Base-by-base conservation (phyloP, 2,888 invertebrate genomes). In the Bibio marci region DNA sequence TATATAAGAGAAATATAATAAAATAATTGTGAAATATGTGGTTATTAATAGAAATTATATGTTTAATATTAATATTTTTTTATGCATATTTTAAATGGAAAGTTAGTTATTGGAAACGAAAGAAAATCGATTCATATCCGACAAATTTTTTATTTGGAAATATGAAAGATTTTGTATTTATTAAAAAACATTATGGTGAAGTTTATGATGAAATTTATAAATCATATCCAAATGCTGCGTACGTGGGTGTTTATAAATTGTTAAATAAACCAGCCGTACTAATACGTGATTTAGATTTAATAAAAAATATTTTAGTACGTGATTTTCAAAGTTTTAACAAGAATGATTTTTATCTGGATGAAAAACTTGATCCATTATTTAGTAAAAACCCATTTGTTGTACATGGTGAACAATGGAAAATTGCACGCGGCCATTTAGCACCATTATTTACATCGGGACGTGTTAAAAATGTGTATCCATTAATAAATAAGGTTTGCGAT, bases 381-480 rank as follows among this genome's bases (percentile, higher is more conserved):
- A 54, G 55, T 2, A 52, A 53, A 35, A 57, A 59, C 50, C 57
- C 58, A 2, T 59, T 66, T 45, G 45, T 50, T 3, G 44, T 61
- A 13, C 59, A 55, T 35, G 57, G 60, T 3, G 48, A 52, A 30
- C 49, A 56, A 46, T 62, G 66, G 65, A 57, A 58, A 43, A 48
- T 49, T 1, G 43, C 57, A 4, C 50, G 65, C 25, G 43, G 47
- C 2, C 55, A 56, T 42, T 41, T 65, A n/a, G 58, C 63, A 3
- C 58, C 62, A 0, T 55, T 56, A 8, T 66, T 66, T 40, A 62
- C 64, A 3, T 54, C 56, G 11, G 62, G 58, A 26, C 65, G 63
- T 46, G 55, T 57, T 49, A 30, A 18, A 17, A 32, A 7, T 11
- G 30, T 13, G 5, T n/a, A 6, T 30, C n/a, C 30, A n/a, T 14